A percentile compares a stretch with the other conserved stretches of the same genome.
phyloP scores from a whole-genome alignment of 2,797 vertebrate species.

The Gobio occitaniae region DNA sequence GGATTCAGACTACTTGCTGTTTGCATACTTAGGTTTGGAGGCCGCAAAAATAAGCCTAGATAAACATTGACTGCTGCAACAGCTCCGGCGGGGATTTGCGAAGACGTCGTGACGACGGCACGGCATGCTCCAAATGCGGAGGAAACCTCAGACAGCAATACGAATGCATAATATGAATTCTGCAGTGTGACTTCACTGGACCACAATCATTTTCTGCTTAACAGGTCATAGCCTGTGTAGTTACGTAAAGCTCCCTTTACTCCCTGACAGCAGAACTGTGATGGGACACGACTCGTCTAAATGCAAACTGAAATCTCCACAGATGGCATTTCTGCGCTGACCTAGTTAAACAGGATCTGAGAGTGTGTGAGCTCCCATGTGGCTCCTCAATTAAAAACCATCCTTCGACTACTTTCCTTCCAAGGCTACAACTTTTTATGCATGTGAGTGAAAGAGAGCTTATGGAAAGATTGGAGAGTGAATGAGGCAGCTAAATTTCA shows the following conservation, averaged over 20 bases:
- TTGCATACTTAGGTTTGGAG: constrained; percentile 54
- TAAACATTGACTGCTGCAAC: constrained; percentile 38
- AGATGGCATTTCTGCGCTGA: constrained; percentile 60
- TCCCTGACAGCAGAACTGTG: constrained; percentile 46
- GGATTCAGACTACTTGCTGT: constrained; percentile 64
- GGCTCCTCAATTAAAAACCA: constrained; percentile 47
- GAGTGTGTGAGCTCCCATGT: constrained; percentile 54
- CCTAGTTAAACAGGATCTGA: constrained; percentile 61
- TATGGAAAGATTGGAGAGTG: background rate
- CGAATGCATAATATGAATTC: constrained; percentile 21
- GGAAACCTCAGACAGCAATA: constrained; percentile 33
- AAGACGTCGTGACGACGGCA: constrained; percentile 4
- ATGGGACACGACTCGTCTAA: constrained; percentile 43
- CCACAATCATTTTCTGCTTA: constrained; percentile 18
- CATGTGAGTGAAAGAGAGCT: constrained; percentile 13
- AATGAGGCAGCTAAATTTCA: constrained; percentile 6
- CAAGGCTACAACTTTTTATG: constrained; percentile 35
- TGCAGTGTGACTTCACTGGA: constrained; percentile 8
- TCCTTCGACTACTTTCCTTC: constrained; percentile 49
- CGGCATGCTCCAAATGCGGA: background rate
- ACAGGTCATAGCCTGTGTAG: constrained; percentile 26
- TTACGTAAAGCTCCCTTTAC: constrained; percentile 24
- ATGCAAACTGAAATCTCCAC: constrained; percentile 54
- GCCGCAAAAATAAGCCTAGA: constrained; percentile 52
- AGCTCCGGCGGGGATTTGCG: constrained; percentile 17